Evolutionary conservation across 2,888 invertebrate genomes (phyloP), one percentile per base, ranked within the genome.

Genomic region (Cheilosia scutellata): DNA sequence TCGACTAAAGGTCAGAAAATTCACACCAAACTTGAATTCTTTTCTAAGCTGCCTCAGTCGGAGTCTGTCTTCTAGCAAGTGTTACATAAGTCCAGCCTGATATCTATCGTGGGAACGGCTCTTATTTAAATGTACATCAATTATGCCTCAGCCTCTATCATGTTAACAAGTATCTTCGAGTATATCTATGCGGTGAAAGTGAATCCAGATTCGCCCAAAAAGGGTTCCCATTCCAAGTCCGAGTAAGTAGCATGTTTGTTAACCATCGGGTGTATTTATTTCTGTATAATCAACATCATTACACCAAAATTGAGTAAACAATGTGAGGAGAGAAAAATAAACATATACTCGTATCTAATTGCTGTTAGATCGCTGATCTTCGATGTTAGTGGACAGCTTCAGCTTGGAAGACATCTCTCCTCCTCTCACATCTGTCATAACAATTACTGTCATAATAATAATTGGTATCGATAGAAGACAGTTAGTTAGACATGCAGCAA

Each of bases 361-460:
- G 57, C 20, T 44, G 40, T 42, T 49, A 25, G 20, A 44, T 9
- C 11, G 49, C 3, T 20, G 44, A 49, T 42, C 66, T 51, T 44
- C 37, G 25, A 37, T 44, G 68, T 75, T 70, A 27, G 42, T 57
- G 7, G 49, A 75, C 58, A 20, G 20, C 55, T 60, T 51, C 11
- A 51, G 62, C 33, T 60, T 58, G 53, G 55, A 27, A 31, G 27
- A 37, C 53, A 44, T 47, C 53, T 29, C 51, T 7, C 66, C 47
- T 29, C 51, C 68, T 49, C 60, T 37, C 53, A 51, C 60, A 49
- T 47, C 75, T 66, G 65, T 79, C 75, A 71, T 57, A 60, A 70
- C 71, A 84, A 79, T 78, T 78, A 83, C 83, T 70, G 78, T 78
- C 83, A 75, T 79, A 79, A 79, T 57, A 84, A 75, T 75, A 71